These are phyloP conservation scores for Luscinia megarhynchos DNA, from an alignment of 2,797 vertebrate genomes.

Conservation along the genomic window DNA sequence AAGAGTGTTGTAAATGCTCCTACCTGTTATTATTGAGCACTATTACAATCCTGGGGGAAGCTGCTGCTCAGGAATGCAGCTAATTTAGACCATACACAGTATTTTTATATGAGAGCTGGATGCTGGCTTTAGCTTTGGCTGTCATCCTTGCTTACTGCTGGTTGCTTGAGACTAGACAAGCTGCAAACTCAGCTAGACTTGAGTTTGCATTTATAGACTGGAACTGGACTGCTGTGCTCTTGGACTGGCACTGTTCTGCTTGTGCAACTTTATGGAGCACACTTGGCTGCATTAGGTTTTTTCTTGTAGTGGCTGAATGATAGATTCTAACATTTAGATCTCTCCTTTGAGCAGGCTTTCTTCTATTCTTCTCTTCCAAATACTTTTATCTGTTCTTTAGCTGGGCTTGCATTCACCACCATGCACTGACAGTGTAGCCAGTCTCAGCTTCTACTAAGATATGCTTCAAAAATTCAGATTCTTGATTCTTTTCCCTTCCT, in stretches of 20 bases:
- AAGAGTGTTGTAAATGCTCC: neutral
- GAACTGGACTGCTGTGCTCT: neutral
- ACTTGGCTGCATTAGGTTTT: neutral
- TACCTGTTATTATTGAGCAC: neutral
- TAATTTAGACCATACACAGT: neutral
- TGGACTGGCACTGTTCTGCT: neutral
- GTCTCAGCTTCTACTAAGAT: neutral
- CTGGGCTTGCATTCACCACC: neutral
- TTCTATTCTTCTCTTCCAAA: neutral
- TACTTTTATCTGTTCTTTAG: neutral
- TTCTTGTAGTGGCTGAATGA: neutral
- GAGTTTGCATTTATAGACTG: neutral
- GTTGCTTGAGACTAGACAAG: slow-evolving; percentile 16
- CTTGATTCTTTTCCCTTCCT: neutral
- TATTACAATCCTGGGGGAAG: neutral
- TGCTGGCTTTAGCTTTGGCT: slow-evolving; percentile 14
- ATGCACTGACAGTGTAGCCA: neutral
- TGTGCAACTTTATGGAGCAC: neutral
- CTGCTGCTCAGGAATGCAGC: neutral
- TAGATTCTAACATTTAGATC: neutral
- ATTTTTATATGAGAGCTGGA: neutral
- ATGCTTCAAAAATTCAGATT: neutral
- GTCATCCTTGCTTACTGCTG: slow-evolving; percentile 30
- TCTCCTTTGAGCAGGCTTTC: neutral
- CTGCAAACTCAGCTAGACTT: slow-evolving; percentile 34